Evolutionary conservation across 2,888 invertebrate species (phyloP).

Genomic region (Tiliacea aurago): DNA sequence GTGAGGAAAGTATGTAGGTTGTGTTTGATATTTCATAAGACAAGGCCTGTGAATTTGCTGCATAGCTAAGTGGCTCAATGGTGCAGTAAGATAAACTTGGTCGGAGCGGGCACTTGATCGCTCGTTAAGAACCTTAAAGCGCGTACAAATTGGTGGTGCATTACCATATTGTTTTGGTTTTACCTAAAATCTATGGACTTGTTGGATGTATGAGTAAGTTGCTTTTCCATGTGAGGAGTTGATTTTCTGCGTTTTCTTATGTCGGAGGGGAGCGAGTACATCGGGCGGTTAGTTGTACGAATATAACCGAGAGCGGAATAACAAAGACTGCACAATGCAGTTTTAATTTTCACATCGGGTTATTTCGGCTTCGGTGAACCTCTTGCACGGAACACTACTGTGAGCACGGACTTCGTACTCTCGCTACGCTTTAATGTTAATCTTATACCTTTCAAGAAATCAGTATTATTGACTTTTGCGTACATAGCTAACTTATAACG

Average conservation of each 20-base stretch:
- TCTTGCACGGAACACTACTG: constrained; percentile 47
- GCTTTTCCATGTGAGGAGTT: neutral
- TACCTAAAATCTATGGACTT: neutral
- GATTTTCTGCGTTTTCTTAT: constrained; percentile 17
- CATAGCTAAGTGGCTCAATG: neutral
- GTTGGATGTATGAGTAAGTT: neutral
- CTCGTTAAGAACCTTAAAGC: neutral
- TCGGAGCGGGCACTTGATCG: neutral
- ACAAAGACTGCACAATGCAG: constrained; percentile 66
- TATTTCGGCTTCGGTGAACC: constrained; percentile 69
- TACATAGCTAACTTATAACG: neutral
- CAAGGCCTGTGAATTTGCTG: neutral
- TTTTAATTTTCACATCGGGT: constrained; percentile 72
- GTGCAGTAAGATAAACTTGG: neutral
- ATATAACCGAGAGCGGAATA: constrained; percentile 58
- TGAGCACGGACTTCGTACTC: constrained; percentile 34
- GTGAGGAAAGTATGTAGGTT: neutral
- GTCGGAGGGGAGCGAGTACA: constrained; percentile 14
- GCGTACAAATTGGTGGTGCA: too few species aligned
- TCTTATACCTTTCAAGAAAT: neutral
- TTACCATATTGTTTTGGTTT: too few species aligned
- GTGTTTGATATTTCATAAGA: neutral
- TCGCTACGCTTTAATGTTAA: neutral
- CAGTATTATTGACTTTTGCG: neutral
- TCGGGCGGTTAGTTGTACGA: constrained; percentile 57